These are phyloP conservation scores for Australoheros facetus DNA, from an alignment of 2,797 vertebrate species.

Conservation along the genomic window DNA sequence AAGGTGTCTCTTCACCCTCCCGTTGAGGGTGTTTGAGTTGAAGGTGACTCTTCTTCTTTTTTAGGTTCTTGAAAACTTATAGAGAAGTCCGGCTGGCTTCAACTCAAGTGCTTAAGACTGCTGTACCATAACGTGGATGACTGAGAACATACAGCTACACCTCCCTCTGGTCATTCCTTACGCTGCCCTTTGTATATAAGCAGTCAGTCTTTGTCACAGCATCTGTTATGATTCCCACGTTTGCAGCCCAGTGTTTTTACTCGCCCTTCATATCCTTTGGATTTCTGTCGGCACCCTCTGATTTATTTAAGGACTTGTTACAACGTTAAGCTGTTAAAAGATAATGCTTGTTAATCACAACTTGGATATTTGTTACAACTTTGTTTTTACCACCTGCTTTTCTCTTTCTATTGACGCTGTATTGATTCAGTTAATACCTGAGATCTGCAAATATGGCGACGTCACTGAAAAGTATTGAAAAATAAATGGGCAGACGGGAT, in stretches of 20 bases:
- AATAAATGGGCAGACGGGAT: neutral
- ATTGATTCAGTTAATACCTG: neutral
- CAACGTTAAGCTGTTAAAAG: neutral
- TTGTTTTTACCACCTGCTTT: neutral
- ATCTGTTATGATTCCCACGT: neutral
- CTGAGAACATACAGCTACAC: neutral
- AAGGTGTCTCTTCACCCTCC: too few relatives aligned
- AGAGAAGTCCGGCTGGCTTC: too few relatives aligned
- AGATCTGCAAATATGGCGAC: neutral
- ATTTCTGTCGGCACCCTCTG: neutral
- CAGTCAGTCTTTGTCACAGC: neutral
- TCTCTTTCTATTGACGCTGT: neutral
- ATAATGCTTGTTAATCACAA: neutral
- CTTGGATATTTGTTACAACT: neutral
- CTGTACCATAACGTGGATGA: too few relatives aligned
- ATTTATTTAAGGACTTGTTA: neutral
- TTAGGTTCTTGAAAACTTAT: too few relatives aligned
- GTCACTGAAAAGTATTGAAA: neutral
- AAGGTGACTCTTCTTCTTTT: too few relatives aligned
- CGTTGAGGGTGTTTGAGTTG: too few relatives aligned
- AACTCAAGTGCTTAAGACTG: too few relatives aligned
- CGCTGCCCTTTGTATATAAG: neutral
- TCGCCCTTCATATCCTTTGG: neutral
- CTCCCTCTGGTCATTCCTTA: neutral
- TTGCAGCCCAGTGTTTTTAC: neutral